Evolutionary conservation across 2,113 vertebrate species (phyloP).

Genomic region (Talpa occidentalis): DNA sequence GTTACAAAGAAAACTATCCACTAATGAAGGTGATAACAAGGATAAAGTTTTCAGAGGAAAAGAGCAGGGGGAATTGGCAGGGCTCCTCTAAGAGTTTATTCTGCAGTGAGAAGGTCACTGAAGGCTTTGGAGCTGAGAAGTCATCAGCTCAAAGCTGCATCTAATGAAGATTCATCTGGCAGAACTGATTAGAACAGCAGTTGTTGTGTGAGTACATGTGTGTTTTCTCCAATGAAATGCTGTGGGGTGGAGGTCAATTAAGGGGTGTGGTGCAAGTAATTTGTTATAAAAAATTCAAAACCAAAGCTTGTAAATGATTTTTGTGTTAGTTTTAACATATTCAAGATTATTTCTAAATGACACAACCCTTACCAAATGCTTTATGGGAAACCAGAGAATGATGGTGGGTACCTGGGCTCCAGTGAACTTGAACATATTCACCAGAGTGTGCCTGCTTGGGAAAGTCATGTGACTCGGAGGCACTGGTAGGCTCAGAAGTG

Average conservation of each 20-base stretch:
- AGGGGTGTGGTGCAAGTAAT: slow-evolving; percentile 27
- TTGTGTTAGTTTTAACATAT: neutral
- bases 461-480: neutral
- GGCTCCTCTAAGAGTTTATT: neutral
- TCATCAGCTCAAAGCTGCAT: neutral
- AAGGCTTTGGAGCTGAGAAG: neutral
- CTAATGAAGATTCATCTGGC: slow-evolving; percentile 25
- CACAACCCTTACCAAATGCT: neutral
- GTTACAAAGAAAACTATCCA: neutral
- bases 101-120: neutral
- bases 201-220: neutral
- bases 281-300: slow-evolving; percentile 39
- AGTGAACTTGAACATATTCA: neutral
- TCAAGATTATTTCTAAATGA: slow-evolving; percentile 32
- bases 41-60: neutral
- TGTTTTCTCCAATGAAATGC: neutral
- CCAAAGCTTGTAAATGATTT: neutral
- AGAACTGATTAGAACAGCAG: neutral
- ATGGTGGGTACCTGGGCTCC: neutral
- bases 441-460: neutral
- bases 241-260: neutral
- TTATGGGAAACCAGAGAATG: neutral
- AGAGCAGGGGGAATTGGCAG: neutral
- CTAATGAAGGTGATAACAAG: neutral
- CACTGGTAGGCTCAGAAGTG: neutral